phyloP scores from a whole-genome alignment of 2,113 vertebrate genomes.

The Trogon surrucura region DNA sequence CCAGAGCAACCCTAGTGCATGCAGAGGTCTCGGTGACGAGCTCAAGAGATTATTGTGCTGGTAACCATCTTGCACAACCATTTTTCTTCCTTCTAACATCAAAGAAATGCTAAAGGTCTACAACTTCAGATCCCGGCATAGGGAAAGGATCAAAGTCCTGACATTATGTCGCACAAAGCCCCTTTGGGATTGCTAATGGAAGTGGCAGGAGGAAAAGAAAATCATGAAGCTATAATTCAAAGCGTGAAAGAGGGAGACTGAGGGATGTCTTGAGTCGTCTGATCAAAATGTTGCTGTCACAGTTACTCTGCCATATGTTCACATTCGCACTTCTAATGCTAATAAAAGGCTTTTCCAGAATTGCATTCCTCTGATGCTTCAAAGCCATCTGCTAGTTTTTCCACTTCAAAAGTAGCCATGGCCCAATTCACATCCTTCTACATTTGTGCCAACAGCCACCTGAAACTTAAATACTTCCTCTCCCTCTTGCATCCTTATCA shows the following conservation, averaged over 20 bases:
- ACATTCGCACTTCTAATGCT: neutral
- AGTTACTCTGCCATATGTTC: neutral
- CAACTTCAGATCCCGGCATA: neutral
- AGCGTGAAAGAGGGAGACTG: neutral
- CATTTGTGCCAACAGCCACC: neutral
- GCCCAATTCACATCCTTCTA: neutral
- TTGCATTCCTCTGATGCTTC: neutral
- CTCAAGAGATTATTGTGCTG: neutral
- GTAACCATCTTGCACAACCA: neutral
- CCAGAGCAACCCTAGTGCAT: neutral
- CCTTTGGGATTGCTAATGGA: neutral
- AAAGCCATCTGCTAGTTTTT: neutral
- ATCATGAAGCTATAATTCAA: neutral
- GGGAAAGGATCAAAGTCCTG: neutral
- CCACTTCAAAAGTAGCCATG: neutral
- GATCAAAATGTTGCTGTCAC: neutral
- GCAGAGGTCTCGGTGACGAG: neutral
- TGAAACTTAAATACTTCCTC: neutral
- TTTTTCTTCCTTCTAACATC: neutral
- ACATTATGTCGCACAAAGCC: neutral
- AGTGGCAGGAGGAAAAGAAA: neutral
- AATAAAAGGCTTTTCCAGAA: neutral
- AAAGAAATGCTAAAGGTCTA: neutral
- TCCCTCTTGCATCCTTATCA: neutral
- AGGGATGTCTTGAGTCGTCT: neutral